Percentiles rank a stretch among this genome's conserved stretches.
Conservation (phyloP, 2,113 vertebrate genomes). For the Pholis gunnellus region DNA sequence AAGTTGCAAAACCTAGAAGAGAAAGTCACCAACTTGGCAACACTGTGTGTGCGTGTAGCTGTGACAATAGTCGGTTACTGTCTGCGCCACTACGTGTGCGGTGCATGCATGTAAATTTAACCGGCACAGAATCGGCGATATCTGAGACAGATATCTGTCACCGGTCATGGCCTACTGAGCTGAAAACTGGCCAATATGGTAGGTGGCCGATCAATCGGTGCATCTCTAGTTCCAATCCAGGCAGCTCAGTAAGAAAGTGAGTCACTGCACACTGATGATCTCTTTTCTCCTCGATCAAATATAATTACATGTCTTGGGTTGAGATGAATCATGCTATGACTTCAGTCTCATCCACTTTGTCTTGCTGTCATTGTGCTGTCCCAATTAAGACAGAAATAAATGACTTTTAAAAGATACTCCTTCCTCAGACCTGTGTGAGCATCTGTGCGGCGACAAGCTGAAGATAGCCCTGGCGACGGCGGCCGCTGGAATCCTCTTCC, state of each 20-base stretch:
- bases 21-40: background rate
- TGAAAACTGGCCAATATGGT: background rate
- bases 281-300: slow-evolving; percentile 9
- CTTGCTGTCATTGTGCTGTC: background rate
- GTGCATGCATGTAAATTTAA: background rate
- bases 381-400: background rate
- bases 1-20: background rate
- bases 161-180: background rate
- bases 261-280: background rate
- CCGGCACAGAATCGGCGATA: background rate
- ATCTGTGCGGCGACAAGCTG: slow-evolving; percentile 56
- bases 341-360: background rate
- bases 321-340: background rate
- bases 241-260: background rate
- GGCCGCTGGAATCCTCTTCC: slow-evolving; percentile 86
- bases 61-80: background rate
- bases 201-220: background rate
- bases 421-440: slow-evolving; percentile 59
- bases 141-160: background rate
- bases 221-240: background rate
- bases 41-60: background rate
- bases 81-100: background rate
- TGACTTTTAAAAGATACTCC: background rate
- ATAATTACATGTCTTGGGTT: slow-evolving; percentile 12
- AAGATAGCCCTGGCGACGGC: slow-evolving; percentile 31